phyloP scores from a whole-genome alignment of 2,113 vertebrate genomes.

The Corvus hawaiiensis region DNA sequence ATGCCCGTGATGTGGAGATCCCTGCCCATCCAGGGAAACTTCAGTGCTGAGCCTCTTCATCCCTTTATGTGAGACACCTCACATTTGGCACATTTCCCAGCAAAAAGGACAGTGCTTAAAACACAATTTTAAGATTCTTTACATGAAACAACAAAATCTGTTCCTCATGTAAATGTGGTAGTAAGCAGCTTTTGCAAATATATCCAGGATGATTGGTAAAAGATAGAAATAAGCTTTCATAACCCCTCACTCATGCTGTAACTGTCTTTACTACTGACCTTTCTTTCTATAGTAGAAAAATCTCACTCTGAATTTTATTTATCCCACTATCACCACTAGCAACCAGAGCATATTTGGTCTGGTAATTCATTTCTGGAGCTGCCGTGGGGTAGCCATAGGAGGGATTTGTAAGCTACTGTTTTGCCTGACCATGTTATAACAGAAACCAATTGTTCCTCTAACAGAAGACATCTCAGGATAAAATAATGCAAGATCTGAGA shows the following conservation, averaged over 20 bases:
- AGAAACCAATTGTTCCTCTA: constrained; percentile 52
- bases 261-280: not conserved
- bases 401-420: constrained; percentile 2
- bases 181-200: not conserved
- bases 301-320: constrained; percentile 12
- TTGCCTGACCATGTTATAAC: constrained; percentile 5
- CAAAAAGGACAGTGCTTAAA: not conserved
- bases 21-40: not conserved
- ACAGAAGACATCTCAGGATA: not conserved
- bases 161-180: not conserved
- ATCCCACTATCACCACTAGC: not conserved
- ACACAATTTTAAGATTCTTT: not conserved
- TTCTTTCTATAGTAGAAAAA: not conserved
- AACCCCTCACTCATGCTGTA: not conserved
- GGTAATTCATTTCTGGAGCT: constrained; percentile 24
- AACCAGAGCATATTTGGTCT: not conserved
- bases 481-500: not conserved
- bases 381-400: constrained; percentile 20
- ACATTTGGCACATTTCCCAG: not conserved
- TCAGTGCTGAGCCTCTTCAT: not conserved
- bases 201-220: not conserved
- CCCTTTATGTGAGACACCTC: not conserved
- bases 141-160: not conserved
- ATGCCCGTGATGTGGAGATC: rapidly evolving
- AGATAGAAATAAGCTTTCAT: not conserved